Conservation (phyloP, 2,888 invertebrate species). For the Phoronis australis region DNA sequence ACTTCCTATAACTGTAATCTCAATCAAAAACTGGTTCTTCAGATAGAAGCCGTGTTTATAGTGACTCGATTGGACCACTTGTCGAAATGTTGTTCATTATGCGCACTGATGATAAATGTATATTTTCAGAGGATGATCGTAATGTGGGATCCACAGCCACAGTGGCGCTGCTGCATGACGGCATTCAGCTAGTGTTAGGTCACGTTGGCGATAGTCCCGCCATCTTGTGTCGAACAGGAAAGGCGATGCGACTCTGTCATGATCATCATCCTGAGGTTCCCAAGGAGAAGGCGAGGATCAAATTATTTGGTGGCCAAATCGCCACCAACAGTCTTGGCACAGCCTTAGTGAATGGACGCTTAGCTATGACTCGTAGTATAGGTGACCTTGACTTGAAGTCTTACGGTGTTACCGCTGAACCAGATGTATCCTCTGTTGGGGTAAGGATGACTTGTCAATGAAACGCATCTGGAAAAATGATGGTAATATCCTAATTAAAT, state of each 20-base stretch:
- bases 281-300: constrained; percentile 53
- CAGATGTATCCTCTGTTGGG: constrained; percentile 49
- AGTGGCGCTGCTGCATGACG: constrained; percentile 55
- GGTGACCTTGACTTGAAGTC: constrained; percentile 57
- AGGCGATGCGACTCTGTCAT: constrained; percentile 51
- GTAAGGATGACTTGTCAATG: too few species aligned
- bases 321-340: constrained; percentile 51
- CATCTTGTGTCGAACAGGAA: constrained; percentile 55
- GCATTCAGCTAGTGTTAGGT: constrained; percentile 54
- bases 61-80: too few species aligned
- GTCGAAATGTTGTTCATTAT: too few species aligned
- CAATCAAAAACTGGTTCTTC: too few species aligned
- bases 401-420: constrained; percentile 55
- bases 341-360: constrained; percentile 53
- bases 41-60: too few species aligned
- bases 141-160: constrained; percentile 57
- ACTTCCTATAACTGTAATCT: too few species aligned
- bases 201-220: constrained; percentile 58
- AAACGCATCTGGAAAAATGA: too few species aligned
- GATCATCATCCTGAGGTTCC: constrained; percentile 55
- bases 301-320: constrained; percentile 51
- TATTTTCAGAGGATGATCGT: too few species aligned
- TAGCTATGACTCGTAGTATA: constrained; percentile 57
- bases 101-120: too few species aligned
- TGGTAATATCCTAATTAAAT: too few species aligned